These are phyloP conservation scores for Dendrolimus houi DNA, from an alignment of 2,888 invertebrate species.

Conservation along the genomic window DNA sequence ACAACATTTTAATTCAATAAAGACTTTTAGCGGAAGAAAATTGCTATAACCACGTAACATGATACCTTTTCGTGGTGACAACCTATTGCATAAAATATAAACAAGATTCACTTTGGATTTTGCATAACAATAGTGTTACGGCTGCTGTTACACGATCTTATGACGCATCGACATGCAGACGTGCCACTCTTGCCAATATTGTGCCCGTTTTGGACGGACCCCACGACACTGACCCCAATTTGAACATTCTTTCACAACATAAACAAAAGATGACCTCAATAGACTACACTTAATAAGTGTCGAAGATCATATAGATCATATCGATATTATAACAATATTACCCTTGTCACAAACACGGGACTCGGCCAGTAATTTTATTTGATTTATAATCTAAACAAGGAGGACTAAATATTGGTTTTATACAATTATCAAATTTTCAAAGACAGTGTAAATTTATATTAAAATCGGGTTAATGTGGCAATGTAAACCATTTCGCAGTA, in stretches of 20 bases:
- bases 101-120: slow-evolving; percentile 44
- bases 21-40: no score
- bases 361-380: no score
- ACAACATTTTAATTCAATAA: no score
- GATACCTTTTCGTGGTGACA: slow-evolving; percentile 3
- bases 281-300: slow-evolving; percentile 3
- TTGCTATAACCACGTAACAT: no score
- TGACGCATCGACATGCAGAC: slow-evolving; percentile 46
- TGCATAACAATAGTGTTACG: slow-evolving; percentile 43
- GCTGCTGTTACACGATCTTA: slow-evolving; percentile 37
- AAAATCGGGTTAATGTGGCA: no score
- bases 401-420: no score
- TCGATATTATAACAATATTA: background rate
- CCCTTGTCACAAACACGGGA: no score
- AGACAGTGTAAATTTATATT: no score
- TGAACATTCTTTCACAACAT: slow-evolving; percentile 53
- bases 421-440: no score
- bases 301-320: slow-evolving; percentile 2
- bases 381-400: no score
- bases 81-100: slow-evolving; percentile 38
- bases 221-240: slow-evolving; percentile 63
- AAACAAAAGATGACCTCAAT: slow-evolving; percentile 49
- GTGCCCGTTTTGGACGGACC: slow-evolving; percentile 42
- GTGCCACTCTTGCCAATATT: slow-evolving; percentile 44
- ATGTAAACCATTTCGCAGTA: no score